phyloP scores from a whole-genome alignment of 1,140 invertebrate species.

The Orius insidiosus region DNA sequence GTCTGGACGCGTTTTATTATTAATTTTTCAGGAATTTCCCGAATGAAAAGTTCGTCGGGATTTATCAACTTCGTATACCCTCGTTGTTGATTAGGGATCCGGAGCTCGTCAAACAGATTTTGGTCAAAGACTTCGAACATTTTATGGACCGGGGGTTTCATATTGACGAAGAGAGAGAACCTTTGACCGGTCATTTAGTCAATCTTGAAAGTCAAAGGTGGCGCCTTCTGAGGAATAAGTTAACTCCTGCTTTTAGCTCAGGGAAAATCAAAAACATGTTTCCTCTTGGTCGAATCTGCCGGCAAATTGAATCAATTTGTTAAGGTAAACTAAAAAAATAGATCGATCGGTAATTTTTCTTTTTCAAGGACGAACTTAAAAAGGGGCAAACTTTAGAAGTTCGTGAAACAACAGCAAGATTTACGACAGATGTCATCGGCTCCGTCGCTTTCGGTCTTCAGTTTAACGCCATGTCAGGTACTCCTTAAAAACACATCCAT shows the following conservation, averaged over 20 bases:
- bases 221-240: constrained; percentile 36
- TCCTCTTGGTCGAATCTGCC: constrained; percentile 19
- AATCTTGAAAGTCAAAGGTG: constrained; percentile 34
- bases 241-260: constrained; percentile 43
- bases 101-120: constrained; percentile 30
- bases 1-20: background rate
- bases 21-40: constrained; percentile 20
- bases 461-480: constrained; percentile 28
- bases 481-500: background rate
- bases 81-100: constrained; percentile 22
- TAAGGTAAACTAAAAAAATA: background rate
- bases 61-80: constrained; percentile 18
- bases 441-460: constrained; percentile 42
- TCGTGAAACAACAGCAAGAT: constrained; percentile 36
- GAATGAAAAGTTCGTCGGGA: constrained; percentile 22
- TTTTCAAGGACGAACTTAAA: background rate
- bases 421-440: constrained; percentile 43
- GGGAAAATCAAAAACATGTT: constrained; percentile 29
- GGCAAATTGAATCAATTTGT: constrained; percentile 22
- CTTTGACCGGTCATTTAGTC: constrained; percentile 32
- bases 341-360: background rate
- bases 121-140: constrained; percentile 35
- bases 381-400: constrained; percentile 25
- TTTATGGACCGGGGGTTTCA: constrained; percentile 33
- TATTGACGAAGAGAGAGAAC: constrained; percentile 29